Evolutionary conservation across 2,797 vertebrate species (phyloP), one percentile per base, ranked within the genome.

Genomic region (Australoheros facetus): DNA sequence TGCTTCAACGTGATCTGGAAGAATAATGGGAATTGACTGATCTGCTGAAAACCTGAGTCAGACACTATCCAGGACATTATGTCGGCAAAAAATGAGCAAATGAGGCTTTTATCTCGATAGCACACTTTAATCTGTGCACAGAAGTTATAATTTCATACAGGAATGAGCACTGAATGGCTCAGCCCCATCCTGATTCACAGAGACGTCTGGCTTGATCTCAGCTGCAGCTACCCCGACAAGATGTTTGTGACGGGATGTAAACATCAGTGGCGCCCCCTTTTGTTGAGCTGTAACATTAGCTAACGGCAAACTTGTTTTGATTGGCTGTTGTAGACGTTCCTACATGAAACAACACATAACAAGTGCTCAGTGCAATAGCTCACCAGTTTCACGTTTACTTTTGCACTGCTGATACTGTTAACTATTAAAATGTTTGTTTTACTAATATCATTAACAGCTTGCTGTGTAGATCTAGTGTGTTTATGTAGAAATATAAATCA

Each of bases 31-130:
- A 51, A 23, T 8, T 23, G 7, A 30, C 7, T 48, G 64, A 51
- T 11, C 39, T 10, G 9, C 26, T 69, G 16, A 39, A 45, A 56
- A 19, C 11, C 16, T 2, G 55, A 75, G 3, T 53, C n/a, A 62
- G 69, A 14, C 62, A 19, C 7, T 39, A 16, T 57, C 51, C 23
- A 64, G 6, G 37, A 45, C 23, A 23, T 66, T 10, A 55, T 8
- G n/a, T 45, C 2, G 0, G 51, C 62, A 69, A 42, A 51, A 69
- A 30, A 69, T 51, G 30, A 48, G 48, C 3, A 51, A 69, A 69
- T 51, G 16, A 53, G 28, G 59, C 8, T 64, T 73, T 73, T 64
- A 69, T 84, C 66, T 75, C 71, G 48, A 10, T 45, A 51, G 42
- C 42, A 13, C 42, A 23, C 45, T 66, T 66, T 66, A 28, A 66